These are phyloP conservation scores for Erebia aethiops DNA, from an alignment of 2,888 invertebrate genomes.

Conservation along the genomic window DNA sequence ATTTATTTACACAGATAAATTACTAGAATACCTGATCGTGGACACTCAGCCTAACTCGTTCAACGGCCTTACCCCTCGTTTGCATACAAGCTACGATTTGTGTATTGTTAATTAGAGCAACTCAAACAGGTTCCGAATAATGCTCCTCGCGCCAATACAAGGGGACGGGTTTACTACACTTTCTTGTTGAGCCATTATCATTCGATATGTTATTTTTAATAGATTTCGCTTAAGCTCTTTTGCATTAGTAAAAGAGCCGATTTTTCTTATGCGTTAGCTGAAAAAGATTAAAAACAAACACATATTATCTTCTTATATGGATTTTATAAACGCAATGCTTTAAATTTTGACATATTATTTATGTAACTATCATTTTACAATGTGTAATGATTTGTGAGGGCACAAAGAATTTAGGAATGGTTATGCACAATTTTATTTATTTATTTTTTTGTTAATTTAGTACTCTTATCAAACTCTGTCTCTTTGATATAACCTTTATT, in stretches of 20 bases:
- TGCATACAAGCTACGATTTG: slow-evolving; percentile 83
- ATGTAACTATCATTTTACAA: no score
- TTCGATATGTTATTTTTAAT: slow-evolving; percentile 80
- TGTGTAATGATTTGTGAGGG: no score
- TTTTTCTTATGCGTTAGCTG: no score
- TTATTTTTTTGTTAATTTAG: no score
- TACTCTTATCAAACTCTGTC: no score
- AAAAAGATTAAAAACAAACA: no score
- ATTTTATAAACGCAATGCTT: no score
- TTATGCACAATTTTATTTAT: no score
- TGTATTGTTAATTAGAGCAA: slow-evolving; percentile 83
- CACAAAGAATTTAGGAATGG: no score
- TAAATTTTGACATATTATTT: no score
- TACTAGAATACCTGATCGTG: slow-evolving; percentile 17
- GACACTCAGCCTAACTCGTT: slow-evolving; percentile 39
- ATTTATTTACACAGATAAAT: slow-evolving; percentile 1
- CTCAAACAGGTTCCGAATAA: slow-evolving; percentile 75
- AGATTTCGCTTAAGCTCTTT: slow-evolving; percentile 7
- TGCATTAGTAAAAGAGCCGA: neutral
- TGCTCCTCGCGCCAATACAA: slow-evolving; percentile 59
- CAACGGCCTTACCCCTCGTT: slow-evolving; percentile 62
- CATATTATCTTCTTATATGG: no score
- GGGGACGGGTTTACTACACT: slow-evolving; percentile 59
- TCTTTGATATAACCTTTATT: no score
- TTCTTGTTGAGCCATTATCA: slow-evolving; percentile 76